Percentiles rank a stretch among this genome's conserved stretches.
These are phyloP conservation scores for Nephrotoma guestfalica DNA, from an alignment of 2,888 invertebrate genomes.

Conservation along the genomic window DNA sequence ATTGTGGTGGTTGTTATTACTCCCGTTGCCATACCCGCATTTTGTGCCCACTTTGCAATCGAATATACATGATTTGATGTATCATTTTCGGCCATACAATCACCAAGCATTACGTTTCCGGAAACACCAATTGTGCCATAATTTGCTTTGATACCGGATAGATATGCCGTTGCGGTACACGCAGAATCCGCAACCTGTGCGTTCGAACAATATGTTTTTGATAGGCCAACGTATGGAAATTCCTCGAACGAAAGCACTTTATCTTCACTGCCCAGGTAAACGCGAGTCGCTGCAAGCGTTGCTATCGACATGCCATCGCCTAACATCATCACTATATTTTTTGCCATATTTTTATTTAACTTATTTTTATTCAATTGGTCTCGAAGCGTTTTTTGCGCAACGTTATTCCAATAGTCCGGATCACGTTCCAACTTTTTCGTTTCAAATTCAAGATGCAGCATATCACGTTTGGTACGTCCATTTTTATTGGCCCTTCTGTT, in stretches of 20 bases:
- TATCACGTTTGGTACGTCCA: conserved; percentile 16
- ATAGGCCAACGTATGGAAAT: conserved; percentile 53
- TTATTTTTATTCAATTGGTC: conserved; percentile 25
- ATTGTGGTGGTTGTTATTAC: conserved; percentile 64
- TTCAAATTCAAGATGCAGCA: conserved; percentile 24
- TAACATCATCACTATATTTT: conserved; percentile 54
- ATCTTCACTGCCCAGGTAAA: conserved; percentile 67
- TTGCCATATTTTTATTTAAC: conserved; percentile 30
- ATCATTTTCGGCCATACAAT: conserved; percentile 47
- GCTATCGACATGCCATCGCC: conserved; percentile 82
- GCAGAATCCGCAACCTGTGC: conserved; percentile 74
- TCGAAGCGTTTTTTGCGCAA: conserved; percentile 33
- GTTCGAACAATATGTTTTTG: conserved; percentile 63
- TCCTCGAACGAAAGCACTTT: conserved; percentile 55
- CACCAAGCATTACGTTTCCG: conserved; percentile 45
- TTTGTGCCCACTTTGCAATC: conserved; percentile 57
- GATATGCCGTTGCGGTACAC: conserved; percentile 67
- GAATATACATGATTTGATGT: conserved; percentile 46
- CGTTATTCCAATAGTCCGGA: conserved; percentile 33
- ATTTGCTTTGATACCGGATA: conserved; percentile 66
- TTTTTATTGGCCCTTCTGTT: neutral
- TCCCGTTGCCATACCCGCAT: conserved; percentile 45
- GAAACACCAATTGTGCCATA: conserved; percentile 61
- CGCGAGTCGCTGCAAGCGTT: conserved; percentile 64
- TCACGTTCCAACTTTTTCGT: conserved; percentile 22